Evolutionary conservation across 2,888 invertebrate genomes (phyloP).

Genomic region (Abscondita cerata): DNA sequence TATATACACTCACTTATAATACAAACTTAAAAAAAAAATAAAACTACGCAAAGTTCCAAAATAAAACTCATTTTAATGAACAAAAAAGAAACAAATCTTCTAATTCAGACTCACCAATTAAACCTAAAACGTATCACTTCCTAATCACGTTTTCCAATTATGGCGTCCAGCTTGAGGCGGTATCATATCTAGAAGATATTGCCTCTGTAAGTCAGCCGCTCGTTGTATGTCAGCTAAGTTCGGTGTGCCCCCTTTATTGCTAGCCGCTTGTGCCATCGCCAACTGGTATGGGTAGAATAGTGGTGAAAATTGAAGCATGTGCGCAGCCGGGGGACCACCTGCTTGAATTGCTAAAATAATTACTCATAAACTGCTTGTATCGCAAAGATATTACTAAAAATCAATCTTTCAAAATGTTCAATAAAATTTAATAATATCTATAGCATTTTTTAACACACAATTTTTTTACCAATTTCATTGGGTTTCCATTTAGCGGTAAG

Average conservation of each 20-base stretch:
- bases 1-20: constrained; percentile 35
- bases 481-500: background rate
- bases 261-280: constrained; percentile 79
- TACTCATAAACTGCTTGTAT: background rate
- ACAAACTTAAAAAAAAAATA: constrained; percentile 21
- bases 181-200: constrained; percentile 97
- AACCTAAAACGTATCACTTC: constrained; percentile 35
- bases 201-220: constrained; percentile 88
- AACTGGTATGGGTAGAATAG: constrained; percentile 89
- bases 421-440: no score
- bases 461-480: no score
- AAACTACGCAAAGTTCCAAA: constrained; percentile 19
- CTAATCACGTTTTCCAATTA: constrained; percentile 70
- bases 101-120: constrained; percentile 20
- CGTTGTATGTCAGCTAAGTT: constrained; percentile 80
- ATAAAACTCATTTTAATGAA: constrained; percentile 15
- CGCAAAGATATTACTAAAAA: background rate
- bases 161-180: constrained; percentile 68
- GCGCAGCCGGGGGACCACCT: constrained; percentile 75
- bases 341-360: constrained; percentile 62
- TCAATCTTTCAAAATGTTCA: no score
- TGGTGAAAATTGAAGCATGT: constrained; percentile 89
- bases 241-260: constrained; percentile 60
- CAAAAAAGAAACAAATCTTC: constrained; percentile 15
- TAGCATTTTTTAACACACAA: no score